Evolutionary conservation across 2,888 invertebrate species (phyloP), one percentile per base, ranked within the genome.

Genomic region (Unio delphinus): DNA sequence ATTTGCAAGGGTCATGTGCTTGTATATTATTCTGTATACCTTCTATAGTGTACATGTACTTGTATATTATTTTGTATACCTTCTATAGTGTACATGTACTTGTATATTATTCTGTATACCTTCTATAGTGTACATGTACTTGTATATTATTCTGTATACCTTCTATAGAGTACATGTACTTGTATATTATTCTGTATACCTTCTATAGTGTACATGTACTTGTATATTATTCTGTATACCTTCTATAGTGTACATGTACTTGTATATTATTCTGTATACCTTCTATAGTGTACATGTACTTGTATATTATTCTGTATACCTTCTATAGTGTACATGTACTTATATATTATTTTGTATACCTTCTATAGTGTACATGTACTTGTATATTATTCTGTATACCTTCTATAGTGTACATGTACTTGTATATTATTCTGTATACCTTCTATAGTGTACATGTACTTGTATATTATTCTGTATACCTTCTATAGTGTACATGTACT

Each of bases 51-150:
- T 23, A 23, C 23, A 23, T 23, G 23, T 23, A 23, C 23, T 23
- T 23, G 23, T 23, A 23, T 23, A 23, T 23, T 23, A 23, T 23
- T 23, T 23, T 23, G 23, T 23, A 23, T 23, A 23, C 23, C 23
- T 23, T 23, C 23, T 23, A 23, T 23, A 23, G 7, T 85, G 76
- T 4, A 88, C 64, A 26, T 78, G 74, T 65, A n/a, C 23, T 18
- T 18, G 18, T 55, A 4, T 15, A 45, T 45, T 11, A 45, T 45
- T 11, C 0, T 45, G 58, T 23, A 23, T 23, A 23, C 23, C 23
- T 23, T 23, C 23, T 23, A 23, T 23, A 23, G 23, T 23, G 23
- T 23, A 23, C 23, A 23, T 23, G 23, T 23, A 23, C 23, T 23
- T 23, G 23, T 23, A 23, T 23, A 23, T 23, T 23, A 23, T 23